A percentile compares a stretch with the other conserved stretches of the same genome.
These are phyloP conservation scores for Pseudonaja textilis DNA, from an alignment of 2,113 vertebrate genomes.

Conservation along the genomic window DNA sequence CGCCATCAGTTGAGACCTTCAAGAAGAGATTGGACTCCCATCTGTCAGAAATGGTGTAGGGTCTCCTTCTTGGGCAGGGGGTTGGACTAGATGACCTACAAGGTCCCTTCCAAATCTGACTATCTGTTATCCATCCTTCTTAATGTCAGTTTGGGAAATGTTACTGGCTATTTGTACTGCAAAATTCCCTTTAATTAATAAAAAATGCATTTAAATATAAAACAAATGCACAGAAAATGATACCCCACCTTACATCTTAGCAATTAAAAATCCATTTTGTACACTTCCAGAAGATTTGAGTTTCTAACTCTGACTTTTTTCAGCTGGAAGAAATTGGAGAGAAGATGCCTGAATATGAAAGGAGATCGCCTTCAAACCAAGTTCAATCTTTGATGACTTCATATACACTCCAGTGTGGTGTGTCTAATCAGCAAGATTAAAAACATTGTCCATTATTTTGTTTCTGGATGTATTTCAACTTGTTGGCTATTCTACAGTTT, in stretches of 20 bases:
- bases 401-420: background rate
- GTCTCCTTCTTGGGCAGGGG: too few species aligned
- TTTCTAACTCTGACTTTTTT: background rate
- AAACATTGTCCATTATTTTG: background rate
- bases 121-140: too few species aligned
- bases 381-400: background rate
- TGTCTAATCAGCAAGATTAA: background rate
- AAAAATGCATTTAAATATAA: background rate
- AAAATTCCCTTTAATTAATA: background rate
- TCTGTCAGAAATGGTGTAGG: too few species aligned
- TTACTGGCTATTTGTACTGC: background rate
- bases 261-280: background rate
- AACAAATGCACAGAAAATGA: background rate
- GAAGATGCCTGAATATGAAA: background rate
- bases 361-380: background rate
- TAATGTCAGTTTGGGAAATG: background rate
- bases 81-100: too few species aligned
- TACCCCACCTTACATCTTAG: background rate
- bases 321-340: background rate
- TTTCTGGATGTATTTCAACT: background rate
- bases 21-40: too few species aligned
- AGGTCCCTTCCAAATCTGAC: too few species aligned
- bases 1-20: too few species aligned
- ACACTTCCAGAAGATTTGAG: background rate
- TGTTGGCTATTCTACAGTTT: background rate